Percentiles rank a stretch among this genome's conserved stretches.
Conservation (phyloP, 2,113 vertebrate genomes). For the Hippolais icterina region DNA sequence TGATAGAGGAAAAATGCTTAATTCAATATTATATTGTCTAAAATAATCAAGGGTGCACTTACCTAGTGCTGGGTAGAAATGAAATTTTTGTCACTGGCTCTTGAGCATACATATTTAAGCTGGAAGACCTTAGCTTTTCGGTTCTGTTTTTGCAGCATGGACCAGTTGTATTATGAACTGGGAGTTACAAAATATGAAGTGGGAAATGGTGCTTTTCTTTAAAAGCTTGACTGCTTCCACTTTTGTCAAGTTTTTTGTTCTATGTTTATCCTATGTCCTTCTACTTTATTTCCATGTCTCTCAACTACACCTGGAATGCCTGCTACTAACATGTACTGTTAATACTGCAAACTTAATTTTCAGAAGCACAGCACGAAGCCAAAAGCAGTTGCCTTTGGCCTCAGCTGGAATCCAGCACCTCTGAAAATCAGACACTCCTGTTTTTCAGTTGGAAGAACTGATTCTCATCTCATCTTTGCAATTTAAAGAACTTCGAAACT, state of each 20-base stretch:
- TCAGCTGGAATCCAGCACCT: conserved; percentile 3
- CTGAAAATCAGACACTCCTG: background rate
- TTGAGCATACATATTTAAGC: background rate
- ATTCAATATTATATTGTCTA: background rate
- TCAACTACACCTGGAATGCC: background rate
- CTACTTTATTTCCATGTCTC: background rate
- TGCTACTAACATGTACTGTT: background rate
- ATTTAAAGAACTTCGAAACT: background rate
- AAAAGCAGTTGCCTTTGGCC: conserved; percentile 8
- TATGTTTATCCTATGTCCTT: background rate
- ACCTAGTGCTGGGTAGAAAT: background rate
- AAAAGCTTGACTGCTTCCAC: background rate
- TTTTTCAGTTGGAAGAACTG: conserved; percentile 10
- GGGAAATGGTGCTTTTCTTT: background rate
- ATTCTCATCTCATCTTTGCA: background rate
- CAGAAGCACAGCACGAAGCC: background rate
- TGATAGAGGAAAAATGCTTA: background rate
- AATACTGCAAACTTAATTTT: background rate
- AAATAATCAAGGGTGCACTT: background rate
- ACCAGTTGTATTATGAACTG: background rate
- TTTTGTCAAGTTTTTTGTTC: background rate
- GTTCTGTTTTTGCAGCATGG: background rate
- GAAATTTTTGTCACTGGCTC: background rate
- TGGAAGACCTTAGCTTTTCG: background rate
- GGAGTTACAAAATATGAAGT: background rate